Evolutionary conservation across 92 coral and sea anemone species (phyloP), one percentile per base, ranked within the genome.

Genomic region (Isaurus tuberculatus): DNA sequence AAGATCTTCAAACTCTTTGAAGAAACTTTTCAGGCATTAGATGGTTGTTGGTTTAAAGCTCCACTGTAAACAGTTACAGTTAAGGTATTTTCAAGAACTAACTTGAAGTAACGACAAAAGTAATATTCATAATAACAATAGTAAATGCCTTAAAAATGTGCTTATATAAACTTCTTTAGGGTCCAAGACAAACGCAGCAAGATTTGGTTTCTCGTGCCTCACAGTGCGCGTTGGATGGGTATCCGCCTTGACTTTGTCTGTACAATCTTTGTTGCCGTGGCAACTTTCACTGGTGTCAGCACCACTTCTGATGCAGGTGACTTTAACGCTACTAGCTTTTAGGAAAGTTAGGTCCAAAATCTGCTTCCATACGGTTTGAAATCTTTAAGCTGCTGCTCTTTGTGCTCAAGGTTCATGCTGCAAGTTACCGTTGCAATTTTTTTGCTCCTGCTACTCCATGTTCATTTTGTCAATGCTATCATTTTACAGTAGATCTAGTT

Each of bases 141-240:
- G 29, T 14, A 63, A 9, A 23, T 11, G 13, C n/a, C n/a, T n/a
- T n/a, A n/a, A n/a, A n/a, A n/a, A n/a, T 46, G 14, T 31, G 22
- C 4, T 31, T 11, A 33, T 3, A 2, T 40, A 22, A 15, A 13
- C 22, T 72, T 33, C 17, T 79, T 72, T 89, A 93, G 97, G 75
- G 97, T 91, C 7, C 97, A 93, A 48, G 97, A 93, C 88, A 86
- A 87, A 34, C 88, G 97, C 69, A 93, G 97, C 83, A 92, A 93
- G 86, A 93, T 93, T 68, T 93, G 97, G 97, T 93, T 93, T 84
- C 85, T 93, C 79, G 97, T 93, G 7, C 97, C 97, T 34, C 97
- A 93, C 93, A 93, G 94, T 65, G 97, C 97, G 0, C 91, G 97
- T 33, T 93, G 97, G 97, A 93, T 93, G 97, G 97, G 97, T 60